phyloP scores from a whole-genome alignment of 2,797 vertebrate species.

The Gallinago stenura region DNA sequence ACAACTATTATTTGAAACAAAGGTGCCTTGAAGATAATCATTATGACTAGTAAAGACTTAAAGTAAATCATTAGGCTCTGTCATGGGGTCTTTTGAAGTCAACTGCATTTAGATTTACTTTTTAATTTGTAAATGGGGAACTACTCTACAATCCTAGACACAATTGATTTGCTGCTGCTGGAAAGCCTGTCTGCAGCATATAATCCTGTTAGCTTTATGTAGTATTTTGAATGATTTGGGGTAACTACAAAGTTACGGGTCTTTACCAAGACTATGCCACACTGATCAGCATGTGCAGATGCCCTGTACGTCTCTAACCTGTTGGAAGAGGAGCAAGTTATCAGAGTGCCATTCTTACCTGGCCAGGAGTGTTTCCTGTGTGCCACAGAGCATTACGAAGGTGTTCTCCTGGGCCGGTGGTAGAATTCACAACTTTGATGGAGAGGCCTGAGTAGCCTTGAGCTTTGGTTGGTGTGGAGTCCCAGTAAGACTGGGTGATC shows the following conservation, averaged over 20 bases:
- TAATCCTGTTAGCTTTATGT: background rate
- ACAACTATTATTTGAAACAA: background rate
- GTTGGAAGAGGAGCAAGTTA: background rate
- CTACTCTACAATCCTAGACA: background rate
- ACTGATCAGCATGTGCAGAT: background rate
- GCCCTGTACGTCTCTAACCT: background rate
- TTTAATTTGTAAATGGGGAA: background rate
- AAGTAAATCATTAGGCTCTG: background rate
- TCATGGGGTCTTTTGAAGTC: background rate
- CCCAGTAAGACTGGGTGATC: slow-evolving; percentile 98
- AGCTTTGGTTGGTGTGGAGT: slow-evolving; percentile 91
- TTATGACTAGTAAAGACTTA: background rate
- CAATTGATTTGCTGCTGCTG: background rate
- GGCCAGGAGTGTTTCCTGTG: slow-evolving; percentile 95
- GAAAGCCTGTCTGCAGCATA: background rate
- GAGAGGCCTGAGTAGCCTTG: slow-evolving; percentile 97
- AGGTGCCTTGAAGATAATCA: background rate
- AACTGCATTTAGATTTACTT: background rate
- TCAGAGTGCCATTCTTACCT: slow-evolving; percentile 79
- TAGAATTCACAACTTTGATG: slow-evolving; percentile 98
- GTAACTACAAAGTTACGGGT: background rate
- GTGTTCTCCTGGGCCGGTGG: slow-evolving; percentile 96
- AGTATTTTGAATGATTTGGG: background rate
- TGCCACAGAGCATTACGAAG: slow-evolving; percentile 98
- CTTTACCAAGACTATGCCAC: background rate